phyloP scores from a whole-genome alignment of 2,888 invertebrate genomes.

The Cephus pulcher region DNA sequence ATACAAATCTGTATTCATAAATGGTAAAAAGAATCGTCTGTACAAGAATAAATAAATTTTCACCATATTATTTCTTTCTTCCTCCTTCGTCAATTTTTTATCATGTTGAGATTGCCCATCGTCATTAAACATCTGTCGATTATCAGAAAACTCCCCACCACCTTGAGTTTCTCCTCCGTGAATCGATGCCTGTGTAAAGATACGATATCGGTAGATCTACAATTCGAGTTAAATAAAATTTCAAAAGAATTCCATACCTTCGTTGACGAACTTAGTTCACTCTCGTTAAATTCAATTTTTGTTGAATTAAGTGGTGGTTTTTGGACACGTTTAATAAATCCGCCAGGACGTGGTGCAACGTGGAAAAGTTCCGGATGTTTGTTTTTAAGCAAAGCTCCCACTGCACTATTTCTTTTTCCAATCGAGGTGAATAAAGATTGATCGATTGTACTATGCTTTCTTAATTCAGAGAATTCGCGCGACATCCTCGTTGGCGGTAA shows the following conservation, averaged over 20 bases:
- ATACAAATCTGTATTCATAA: neutral
- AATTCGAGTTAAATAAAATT: neutral
- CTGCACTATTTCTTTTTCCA: constrained; percentile 14
- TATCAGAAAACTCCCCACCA: neutral
- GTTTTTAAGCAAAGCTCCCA: constrained; percentile 25
- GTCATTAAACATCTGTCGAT: neutral
- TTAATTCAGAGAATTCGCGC: neutral
- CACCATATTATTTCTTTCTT: constrained; percentile 30
- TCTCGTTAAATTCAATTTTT: constrained; percentile 8
- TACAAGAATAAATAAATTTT: neutral
- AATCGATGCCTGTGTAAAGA: neutral
- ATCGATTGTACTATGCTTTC: neutral
- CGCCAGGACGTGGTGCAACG: constrained; percentile 31
- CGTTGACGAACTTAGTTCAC: neutral
- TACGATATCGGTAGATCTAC: neutral
- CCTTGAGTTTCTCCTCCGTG: neutral
- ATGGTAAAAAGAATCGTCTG: neutral
- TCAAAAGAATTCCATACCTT: neutral
- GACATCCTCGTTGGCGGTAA: neutral
- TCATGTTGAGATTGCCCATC: neutral
- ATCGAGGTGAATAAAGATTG: neutral
- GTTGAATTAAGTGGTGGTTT: constrained; percentile 7
- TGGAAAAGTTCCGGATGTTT: constrained; percentile 34
- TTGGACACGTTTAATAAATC: constrained; percentile 20
- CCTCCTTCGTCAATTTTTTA: constrained; percentile 21